These are phyloP conservation scores for Theodoxus fluviatilis DNA, from an alignment of 2,888 invertebrate species.

Conservation along the genomic window DNA sequence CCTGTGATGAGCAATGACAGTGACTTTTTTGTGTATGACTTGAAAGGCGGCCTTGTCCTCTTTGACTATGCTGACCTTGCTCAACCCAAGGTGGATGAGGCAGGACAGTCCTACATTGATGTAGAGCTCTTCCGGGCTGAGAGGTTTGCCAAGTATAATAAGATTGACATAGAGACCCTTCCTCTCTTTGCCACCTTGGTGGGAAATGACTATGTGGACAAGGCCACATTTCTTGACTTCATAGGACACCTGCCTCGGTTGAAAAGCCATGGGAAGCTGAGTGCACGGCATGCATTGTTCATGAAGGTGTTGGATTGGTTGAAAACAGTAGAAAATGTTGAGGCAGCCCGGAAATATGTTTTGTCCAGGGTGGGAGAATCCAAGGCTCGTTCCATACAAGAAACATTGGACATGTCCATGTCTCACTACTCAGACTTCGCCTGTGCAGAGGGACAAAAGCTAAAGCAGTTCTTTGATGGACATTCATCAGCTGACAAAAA, in stretches of 20 bases:
- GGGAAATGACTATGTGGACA: conserved; percentile 88
- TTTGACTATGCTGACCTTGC: conserved; percentile 67
- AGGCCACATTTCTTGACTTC: conserved; percentile 68
- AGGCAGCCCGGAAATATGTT: too few relatives aligned
- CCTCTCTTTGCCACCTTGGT: conserved; percentile 83
- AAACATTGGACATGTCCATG: conserved; percentile 50
- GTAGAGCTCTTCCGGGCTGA: conserved; percentile 75
- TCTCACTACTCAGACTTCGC: conserved; percentile 47
- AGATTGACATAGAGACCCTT: conserved; percentile 74
- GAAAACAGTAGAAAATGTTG: conserved; percentile 69
- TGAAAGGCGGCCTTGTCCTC: conserved; percentile 77
- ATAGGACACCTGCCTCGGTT: conserved; percentile 34
- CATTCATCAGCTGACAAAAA: conserved; percentile 5
- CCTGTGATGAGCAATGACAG: conserved; percentile 92
- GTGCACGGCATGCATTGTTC: conserved; percentile 74
- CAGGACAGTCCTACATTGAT: conserved; percentile 38
- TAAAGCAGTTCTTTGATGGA: conserved; percentile 32
- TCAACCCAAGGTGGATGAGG: conserved; percentile 18
- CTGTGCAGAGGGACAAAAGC: conserved; percentile 32
- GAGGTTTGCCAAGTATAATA: conserved; percentile 73
- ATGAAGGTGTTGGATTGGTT: conserved; percentile 80
- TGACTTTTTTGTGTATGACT: conserved; percentile 89
- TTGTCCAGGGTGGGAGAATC: too few relatives aligned
- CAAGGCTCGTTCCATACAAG: too few relatives aligned
- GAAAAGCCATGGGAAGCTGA: too few relatives aligned